Evolutionary conservation across 1,140 invertebrate species (phyloP).

Genomic region (Adoxophyes honmai): DNA sequence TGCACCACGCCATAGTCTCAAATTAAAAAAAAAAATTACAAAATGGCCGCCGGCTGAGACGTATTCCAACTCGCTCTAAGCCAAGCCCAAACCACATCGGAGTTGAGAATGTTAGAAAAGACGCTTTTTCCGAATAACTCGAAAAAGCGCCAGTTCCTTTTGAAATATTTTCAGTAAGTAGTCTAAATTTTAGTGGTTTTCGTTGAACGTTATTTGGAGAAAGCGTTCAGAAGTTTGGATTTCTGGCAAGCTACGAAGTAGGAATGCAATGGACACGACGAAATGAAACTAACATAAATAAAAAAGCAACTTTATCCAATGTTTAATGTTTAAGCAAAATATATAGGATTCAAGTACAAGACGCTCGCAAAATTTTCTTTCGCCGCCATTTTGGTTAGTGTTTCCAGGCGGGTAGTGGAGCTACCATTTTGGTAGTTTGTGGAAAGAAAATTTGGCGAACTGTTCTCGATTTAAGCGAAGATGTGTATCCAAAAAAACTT

Average conservation of each 20-base stretch:
- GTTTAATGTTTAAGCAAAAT: slow-evolving; percentile 60
- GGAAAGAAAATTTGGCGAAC: slow-evolving; percentile 11
- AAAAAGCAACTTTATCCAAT: slow-evolving; percentile 55
- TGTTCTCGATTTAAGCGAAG: slow-evolving; percentile 58
- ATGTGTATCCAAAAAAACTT: slow-evolving; percentile 59
- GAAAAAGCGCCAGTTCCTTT: background rate
- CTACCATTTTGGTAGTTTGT: slow-evolving; percentile 21
- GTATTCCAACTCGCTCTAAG: background rate
- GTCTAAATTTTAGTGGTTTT: background rate
- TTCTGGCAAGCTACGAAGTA: background rate
- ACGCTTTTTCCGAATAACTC: background rate
- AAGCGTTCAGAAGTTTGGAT: background rate
- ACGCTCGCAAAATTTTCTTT: slow-evolving; percentile 22
- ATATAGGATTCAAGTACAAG: slow-evolving; percentile 55
- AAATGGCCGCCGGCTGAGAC: slow-evolving; percentile 1
- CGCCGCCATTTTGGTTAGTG: slow-evolving; percentile 21
- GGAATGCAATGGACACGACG: slow-evolving; percentile 5
- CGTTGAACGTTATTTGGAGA: background rate
- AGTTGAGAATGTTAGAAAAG: background rate
- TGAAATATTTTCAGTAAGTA: background rate
- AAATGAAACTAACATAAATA: background rate
- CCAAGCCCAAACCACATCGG: slow-evolving; percentile 3
- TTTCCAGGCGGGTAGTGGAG: slow-evolving; percentile 21
- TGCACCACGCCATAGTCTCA: too few relatives aligned
- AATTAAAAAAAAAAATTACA: background rate